A percentile compares a stretch with the other conserved stretches of the same genome.
Evolutionary conservation across 1,140 invertebrate species (phyloP).

Genomic region (Meloidogyne hapla): DNA sequence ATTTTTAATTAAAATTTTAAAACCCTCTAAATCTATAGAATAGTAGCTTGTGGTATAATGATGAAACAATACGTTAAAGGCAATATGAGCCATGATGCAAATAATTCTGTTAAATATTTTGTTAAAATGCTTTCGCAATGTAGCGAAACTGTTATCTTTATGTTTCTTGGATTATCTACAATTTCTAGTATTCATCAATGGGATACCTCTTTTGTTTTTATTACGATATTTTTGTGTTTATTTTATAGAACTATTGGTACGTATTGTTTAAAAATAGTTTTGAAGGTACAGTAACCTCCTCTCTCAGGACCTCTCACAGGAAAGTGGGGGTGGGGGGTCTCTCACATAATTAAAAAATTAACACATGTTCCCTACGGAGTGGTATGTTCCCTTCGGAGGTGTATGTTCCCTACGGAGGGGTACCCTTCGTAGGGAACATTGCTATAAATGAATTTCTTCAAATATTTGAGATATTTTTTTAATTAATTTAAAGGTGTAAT

Average conservation of each 20-base stretch:
- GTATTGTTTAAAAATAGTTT: not conserved
- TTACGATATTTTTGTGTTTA: constrained; percentile 90
- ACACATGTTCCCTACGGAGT: no score
- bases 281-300: no score
- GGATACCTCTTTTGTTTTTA: constrained; percentile 89
- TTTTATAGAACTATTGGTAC: constrained; percentile 79
- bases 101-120: constrained; percentile 94
- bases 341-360: no score
- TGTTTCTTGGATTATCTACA: constrained; percentile 94
- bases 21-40: constrained; percentile 68
- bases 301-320: no score
- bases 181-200: constrained; percentile 71
- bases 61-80: constrained; percentile 98
- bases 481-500: constrained; percentile 52
- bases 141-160: constrained; percentile 97
- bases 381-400: no score
- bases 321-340: no score
- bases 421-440: no score
- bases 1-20: constrained; percentile 12
- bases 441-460: not conserved
- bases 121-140: constrained; percentile 83
- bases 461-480: no score
- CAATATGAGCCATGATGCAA: constrained; percentile 94
- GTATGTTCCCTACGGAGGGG: no score
- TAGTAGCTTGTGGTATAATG: constrained; percentile 94